Percentiles rank a stretch among this genome's conserved stretches.
Evolutionary conservation across 2,797 vertebrate genomes (phyloP).

Genomic region (Chrysolophus pictus): DNA sequence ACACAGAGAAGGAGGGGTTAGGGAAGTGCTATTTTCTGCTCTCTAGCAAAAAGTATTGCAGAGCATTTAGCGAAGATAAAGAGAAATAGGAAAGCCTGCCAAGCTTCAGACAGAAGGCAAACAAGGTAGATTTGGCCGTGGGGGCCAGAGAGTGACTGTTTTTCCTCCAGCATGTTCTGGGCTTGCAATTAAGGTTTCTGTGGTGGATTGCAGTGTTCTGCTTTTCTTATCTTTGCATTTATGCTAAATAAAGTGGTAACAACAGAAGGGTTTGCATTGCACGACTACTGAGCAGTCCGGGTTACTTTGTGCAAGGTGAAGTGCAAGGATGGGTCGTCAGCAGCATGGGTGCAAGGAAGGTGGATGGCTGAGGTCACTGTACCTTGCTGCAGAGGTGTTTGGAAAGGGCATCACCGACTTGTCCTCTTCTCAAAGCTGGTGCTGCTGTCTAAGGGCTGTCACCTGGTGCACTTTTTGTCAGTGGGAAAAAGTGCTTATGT

Average conservation of each 20-base stretch:
- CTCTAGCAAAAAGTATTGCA: background rate
- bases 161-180: background rate
- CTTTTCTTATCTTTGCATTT: background rate
- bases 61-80: background rate
- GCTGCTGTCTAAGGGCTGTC: background rate
- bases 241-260: background rate
- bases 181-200: background rate
- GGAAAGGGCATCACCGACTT: background rate
- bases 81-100: background rate
- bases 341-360: background rate
- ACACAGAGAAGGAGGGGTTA: background rate
- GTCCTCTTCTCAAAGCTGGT: background rate
- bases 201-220: background rate
- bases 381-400: background rate
- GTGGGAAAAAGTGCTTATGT: background rate
- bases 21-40: conserved; percentile 26
- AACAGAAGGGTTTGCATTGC: background rate
- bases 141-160: background rate
- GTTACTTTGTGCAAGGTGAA: fast-evolving
- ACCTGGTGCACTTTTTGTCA: background rate
- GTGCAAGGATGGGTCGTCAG: background rate
- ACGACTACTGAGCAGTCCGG: background rate
- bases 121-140: background rate
- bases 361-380: too few relatives aligned
- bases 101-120: background rate